A percentile compares a stretch with the other conserved stretches of the same genome.
Evolutionary conservation across 2,888 invertebrate genomes (phyloP).

Genomic region (Parasteatoda lunata): DNA sequence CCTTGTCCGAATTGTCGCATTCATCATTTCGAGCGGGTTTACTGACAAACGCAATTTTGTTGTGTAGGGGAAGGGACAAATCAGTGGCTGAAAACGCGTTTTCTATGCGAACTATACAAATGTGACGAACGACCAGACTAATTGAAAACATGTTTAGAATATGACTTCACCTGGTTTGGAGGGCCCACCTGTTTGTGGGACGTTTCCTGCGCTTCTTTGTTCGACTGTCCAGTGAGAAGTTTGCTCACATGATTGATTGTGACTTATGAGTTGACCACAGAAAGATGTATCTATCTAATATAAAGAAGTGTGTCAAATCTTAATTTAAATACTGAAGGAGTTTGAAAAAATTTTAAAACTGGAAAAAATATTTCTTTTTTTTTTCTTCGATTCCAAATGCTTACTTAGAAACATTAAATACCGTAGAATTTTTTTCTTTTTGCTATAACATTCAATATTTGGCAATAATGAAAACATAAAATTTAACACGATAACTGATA

Average conservation of each 20-base stretch:
- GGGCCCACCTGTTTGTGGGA: slow-evolving; percentile 45
- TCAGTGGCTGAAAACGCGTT: slow-evolving; percentile 37
- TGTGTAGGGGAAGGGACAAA: slow-evolving; percentile 8
- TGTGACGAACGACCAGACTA: slow-evolving; percentile 56
- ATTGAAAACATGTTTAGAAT: slow-evolving; percentile 61
- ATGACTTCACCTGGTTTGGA: slow-evolving; percentile 61
- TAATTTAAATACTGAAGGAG: too few relatives aligned
- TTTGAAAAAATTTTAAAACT: too few relatives aligned
- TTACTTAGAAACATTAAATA: too few relatives aligned
- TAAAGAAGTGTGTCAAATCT: too few relatives aligned
- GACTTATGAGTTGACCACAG: slow-evolving; percentile 35
- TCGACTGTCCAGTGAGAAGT: slow-evolving; percentile 43
- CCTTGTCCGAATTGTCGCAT: slow-evolving; percentile 64
- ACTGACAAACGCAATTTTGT: slow-evolving; percentile 50
- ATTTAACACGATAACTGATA: too few relatives aligned
- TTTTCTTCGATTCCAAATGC: too few relatives aligned
- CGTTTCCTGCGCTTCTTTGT: slow-evolving; percentile 41
- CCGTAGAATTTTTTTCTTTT: too few relatives aligned
- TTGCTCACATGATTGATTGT: slow-evolving; percentile 40
- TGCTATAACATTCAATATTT: too few relatives aligned
- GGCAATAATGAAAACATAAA: too few relatives aligned
- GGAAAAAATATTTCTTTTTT: too few relatives aligned
- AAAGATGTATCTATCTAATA: slow-evolving; percentile 6
- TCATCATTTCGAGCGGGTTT: slow-evolving; percentile 53
- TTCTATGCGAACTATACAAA: slow-evolving; percentile 36